phyloP scores from a whole-genome alignment of 2,888 invertebrate species.

The Drosophila mulleri region DNA sequence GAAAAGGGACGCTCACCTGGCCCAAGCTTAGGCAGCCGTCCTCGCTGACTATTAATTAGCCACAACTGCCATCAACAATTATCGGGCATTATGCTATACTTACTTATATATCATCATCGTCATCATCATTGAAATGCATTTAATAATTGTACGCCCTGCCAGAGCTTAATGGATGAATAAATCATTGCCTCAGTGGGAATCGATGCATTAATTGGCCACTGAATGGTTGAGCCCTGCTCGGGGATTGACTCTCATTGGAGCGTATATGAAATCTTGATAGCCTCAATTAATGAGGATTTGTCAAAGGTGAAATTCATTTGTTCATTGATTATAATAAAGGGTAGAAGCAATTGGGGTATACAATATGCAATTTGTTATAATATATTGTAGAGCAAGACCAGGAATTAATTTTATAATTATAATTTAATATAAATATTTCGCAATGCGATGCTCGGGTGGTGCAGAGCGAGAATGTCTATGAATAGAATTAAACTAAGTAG shows the following conservation, averaged over 20 bases:
- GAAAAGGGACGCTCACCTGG: background rate
- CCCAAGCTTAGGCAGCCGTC: slow-evolving; percentile 7
- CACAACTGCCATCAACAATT: slow-evolving; percentile 42
- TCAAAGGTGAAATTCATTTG: background rate
- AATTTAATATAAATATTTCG: no score
- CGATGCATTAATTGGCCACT: slow-evolving; percentile 37
- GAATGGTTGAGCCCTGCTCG: slow-evolving; percentile 13
- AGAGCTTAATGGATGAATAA: slow-evolving; percentile 28
- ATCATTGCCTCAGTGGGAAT: slow-evolving; percentile 38
- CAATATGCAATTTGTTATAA: background rate
- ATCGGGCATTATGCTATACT: slow-evolving; percentile 46
- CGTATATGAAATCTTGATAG: slow-evolving; percentile 20
- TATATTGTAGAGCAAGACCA: background rate
- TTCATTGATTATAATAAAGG: background rate
- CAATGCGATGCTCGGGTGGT: no score
- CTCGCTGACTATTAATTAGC: slow-evolving; percentile 54
- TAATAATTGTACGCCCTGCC: slow-evolving; percentile 34
- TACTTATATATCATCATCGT: slow-evolving; percentile 28
- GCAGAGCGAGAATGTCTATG: no score
- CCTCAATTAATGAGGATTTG: slow-evolving; percentile 18
- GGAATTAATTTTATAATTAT: no score
- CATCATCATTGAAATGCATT: slow-evolving; percentile 23
- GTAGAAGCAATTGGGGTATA: background rate
- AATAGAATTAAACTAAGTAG: no score
- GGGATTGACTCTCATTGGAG: background rate